Conservation (phyloP, 2,888 invertebrate species). For the Xylota segnis region DNA sequence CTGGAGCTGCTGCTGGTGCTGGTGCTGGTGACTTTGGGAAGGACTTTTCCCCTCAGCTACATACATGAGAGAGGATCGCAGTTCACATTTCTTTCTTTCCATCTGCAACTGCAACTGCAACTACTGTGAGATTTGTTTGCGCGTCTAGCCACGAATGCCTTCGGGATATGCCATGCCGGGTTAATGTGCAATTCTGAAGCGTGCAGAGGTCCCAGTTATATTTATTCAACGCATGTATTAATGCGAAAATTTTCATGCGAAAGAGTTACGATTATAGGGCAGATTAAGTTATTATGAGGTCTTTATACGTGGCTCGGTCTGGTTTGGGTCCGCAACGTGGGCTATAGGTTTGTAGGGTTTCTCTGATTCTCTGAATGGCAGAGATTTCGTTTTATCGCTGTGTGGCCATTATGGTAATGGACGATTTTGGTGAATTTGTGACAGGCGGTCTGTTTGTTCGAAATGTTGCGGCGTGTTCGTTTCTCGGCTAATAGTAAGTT, state of each 20-base stretch:
- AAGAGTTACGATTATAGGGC: constrained; percentile 76
- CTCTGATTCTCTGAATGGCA: constrained; percentile 60
- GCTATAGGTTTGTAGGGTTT: constrained; percentile 25
- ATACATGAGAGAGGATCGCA: constrained; percentile 25
- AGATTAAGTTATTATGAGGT: constrained; percentile 75
- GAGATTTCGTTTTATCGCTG: constrained; percentile 56
- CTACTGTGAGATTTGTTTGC: constrained; percentile 46
- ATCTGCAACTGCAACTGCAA: constrained; percentile 38
- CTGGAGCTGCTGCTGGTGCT: background rate
- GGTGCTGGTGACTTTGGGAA: constrained; percentile 52
- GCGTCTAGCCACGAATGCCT: constrained; percentile 44
- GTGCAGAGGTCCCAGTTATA: constrained; percentile 61
- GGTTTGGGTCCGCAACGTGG: constrained; percentile 37
- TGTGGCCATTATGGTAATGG: constrained; percentile 66
- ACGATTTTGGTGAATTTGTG: constrained; percentile 61
- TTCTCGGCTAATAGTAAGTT: constrained; percentile 44
- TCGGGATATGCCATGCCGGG: constrained; percentile 8
- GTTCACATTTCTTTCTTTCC: constrained; percentile 31
- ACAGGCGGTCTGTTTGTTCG: constrained; percentile 34
- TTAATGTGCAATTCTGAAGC: constrained; percentile 63
- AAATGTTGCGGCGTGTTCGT: constrained; percentile 29
- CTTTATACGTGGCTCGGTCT: constrained; percentile 39
- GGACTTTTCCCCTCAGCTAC: constrained; percentile 52
- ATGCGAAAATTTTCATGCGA: constrained; percentile 70
- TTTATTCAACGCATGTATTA: constrained; percentile 74